Evolutionary conservation across 2,113 vertebrate species (phyloP), one percentile per base, ranked within the genome.

Genomic region (Salvelinus sp.): DNA sequence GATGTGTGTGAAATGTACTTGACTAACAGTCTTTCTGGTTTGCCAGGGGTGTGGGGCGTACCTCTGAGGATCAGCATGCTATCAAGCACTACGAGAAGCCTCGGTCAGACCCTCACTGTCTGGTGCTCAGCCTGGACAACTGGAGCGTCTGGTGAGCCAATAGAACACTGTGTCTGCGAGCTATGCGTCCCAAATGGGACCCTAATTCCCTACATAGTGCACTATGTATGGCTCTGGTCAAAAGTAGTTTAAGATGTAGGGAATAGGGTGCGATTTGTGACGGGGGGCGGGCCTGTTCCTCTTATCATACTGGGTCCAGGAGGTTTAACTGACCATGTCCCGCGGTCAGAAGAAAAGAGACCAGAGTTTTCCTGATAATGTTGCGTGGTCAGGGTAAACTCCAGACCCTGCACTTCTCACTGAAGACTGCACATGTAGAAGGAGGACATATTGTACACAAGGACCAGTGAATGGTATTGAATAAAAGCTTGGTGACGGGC

Each of bases 101-200:
- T 0, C 94, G 94, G 60, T 98, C 98, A 5, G 96, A 97, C 28
- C 91, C 94, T 7, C 98, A 99, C 76, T 96, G 94, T 78, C 86
- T 99, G 82, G 97, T 98, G 82, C 92, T 99, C 83, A 95, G 87
- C 82, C 80, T 96, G 90, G 96, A 98, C 79, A 94, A 85, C 87
- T 98, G 96, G 97, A 95, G 89, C 74, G 96, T 96, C 10, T 98
- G 98, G 98, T 98, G 87, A 94, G 95, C 90, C 28, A 16, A 7
- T 12, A 4, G 23, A 6, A 47, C 4, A 33, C 23, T 18, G 4
- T 67, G 4, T 65, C 13, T 57, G 54, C 1, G 38, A 44, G 2
- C 38, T 0, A 33, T 6, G 0, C 0, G 2, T 44, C 0, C 9
- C 2, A 10, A 10, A 44, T 44, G 38, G 38, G 38, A 44, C 9